phyloP scores from a whole-genome alignment of 2,113 vertebrate species.

The Halcyon senegalensis region DNA sequence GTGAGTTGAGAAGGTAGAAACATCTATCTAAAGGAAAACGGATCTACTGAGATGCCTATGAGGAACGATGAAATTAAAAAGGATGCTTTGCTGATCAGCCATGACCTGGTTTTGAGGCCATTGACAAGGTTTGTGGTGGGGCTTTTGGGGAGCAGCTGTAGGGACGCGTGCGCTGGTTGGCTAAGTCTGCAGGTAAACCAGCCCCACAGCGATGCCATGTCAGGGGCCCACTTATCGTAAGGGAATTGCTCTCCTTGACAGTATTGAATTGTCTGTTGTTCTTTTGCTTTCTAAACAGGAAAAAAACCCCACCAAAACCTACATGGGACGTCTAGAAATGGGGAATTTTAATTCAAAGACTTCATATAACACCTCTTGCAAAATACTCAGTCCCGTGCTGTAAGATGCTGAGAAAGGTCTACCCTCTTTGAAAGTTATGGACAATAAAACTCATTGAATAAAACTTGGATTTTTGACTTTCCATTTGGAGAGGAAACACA shows the following conservation, averaged over 20 bases:
- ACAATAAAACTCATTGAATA: not conserved
- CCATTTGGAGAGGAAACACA: not conserved
- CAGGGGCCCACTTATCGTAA: not conserved
- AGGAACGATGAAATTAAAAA: not conserved
- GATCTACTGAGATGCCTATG: not conserved
- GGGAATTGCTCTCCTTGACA: not conserved
- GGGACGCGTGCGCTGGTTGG: not conserved
- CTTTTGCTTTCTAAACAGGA: constrained; percentile 22
- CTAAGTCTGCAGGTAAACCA: not conserved
- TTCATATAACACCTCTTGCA: not conserved
- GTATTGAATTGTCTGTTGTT: not conserved
- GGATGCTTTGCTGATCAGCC: not conserved
- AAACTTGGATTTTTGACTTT: not conserved
- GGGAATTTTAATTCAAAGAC: constrained; percentile 7
- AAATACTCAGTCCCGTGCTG: not conserved
- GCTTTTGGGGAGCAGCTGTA: not conserved
- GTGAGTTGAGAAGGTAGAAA: not conserved
- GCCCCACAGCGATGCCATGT: not conserved
- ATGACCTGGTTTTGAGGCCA: not conserved
- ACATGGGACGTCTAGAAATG: constrained; percentile 7
- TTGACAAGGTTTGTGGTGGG: not conserved
- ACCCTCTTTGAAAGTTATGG: not conserved
- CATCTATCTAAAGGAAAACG: not conserved
- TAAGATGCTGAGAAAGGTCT: not conserved
- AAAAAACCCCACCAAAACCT: not conserved